Evolutionary conservation across 2,113 vertebrate genomes (phyloP), one percentile per base, ranked within the genome.

Genomic region (Grus americana): DNA sequence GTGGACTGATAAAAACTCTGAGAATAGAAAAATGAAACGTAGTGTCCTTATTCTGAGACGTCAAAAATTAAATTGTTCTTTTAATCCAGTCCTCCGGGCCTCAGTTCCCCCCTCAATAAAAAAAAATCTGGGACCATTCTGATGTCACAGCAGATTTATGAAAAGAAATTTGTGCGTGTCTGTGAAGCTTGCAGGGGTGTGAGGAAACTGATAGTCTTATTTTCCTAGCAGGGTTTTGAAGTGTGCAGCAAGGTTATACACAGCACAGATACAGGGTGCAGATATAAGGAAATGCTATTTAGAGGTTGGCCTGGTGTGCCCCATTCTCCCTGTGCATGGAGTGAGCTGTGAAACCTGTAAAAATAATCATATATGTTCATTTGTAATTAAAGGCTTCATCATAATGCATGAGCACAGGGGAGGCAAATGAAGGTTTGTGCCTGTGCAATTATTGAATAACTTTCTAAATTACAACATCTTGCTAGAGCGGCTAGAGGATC

Each of bases 41-140:
- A 13, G 32, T 42, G 42, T 62, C 62, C 81, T 68, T 91, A 49
- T 72, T 82, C 66, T 55, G 58, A 75, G 81, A 76, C 1, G 6
- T 58, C 44, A 71, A 76, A 84, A 88, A 95, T 91, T 54, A 92
- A 97, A 73, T 92, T 79, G 66, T 75, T 91, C 86, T 79, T 97
- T 90, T 91, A 80, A 97, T 74, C 54, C 54, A 38, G 42, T 89
- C 76, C 49, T 91, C 46, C 1, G 2, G 0, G 46, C 49, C 55
- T 76, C 11, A 1, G 70, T 62, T 85, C 50, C 27, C 54, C 47
- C 30, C 32, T 72, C 66, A 63, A 3, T 42, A 66, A 92, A 92
- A 82, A 42, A 42, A 73, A 85, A 82, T 72, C 76, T 55, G 46
- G 84, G 80, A 75, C 49, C 0, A 3, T 40, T 88, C 46, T 65